phyloP scores from a whole-genome alignment of 2,888 invertebrate genomes.

The Cantharis nigra region DNA sequence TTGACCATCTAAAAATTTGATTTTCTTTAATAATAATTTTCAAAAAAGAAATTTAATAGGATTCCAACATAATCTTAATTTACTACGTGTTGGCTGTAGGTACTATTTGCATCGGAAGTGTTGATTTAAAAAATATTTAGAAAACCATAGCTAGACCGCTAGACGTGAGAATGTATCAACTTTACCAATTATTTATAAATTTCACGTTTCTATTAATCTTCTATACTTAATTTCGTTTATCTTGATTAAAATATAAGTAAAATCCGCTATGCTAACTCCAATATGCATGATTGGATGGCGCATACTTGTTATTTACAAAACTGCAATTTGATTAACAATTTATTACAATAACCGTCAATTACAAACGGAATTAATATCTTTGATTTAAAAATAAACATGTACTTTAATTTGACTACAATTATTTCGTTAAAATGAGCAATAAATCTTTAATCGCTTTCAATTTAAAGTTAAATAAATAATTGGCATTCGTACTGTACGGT shows the following conservation, averaged over 20 bases:
- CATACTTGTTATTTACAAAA: not conserved
- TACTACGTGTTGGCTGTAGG: not conserved
- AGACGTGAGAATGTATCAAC: not conserved
- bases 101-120: not conserved
- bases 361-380: not conserved
- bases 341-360: not conserved
- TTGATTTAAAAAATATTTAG: not conserved
- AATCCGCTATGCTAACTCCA: not conserved
- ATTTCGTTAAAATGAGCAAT: not conserved
- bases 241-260: not conserved
- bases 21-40: not conserved
- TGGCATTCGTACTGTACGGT: not conserved
- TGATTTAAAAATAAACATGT: not conserved
- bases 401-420: not conserved
- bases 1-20: not conserved
- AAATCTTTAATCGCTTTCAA: not conserved
- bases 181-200: not conserved
- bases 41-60: not conserved
- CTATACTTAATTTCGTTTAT: not conserved
- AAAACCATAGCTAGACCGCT: not conserved
- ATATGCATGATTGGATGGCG: not conserved
- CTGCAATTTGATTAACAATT: not conserved
- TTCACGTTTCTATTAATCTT: not conserved
- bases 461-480: not conserved
- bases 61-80: not conserved